Evolutionary conservation across 2,888 invertebrate genomes (phyloP).

Genomic region (Cybosia mesomella): DNA sequence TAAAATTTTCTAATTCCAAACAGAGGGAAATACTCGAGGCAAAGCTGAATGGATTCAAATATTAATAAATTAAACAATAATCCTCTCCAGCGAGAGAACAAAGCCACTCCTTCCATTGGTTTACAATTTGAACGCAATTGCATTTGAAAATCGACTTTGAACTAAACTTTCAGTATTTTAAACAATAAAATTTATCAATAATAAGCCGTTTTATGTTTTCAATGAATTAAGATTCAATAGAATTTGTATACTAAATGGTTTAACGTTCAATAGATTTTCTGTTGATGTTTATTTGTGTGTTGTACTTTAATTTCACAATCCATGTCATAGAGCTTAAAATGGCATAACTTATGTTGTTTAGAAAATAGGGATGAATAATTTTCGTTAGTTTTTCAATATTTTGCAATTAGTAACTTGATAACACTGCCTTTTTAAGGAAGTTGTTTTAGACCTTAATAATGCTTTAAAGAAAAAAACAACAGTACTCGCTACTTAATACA

Average conservation of each 20-base stretch:
- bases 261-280: background rate
- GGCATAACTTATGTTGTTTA: no score
- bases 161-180: background rate
- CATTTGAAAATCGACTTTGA: background rate
- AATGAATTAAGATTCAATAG: background rate
- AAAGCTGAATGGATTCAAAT: conserved; percentile 2
- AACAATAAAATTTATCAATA: background rate
- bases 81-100: conserved; percentile 8
- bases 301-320: no score
- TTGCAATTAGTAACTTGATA: no score
- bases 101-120: background rate
- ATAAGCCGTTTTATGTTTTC: background rate
- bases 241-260: background rate
- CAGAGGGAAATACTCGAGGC: background rate
- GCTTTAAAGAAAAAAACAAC: no score
- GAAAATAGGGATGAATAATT: no score
- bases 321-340: no score
- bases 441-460: no score
- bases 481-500: no score
- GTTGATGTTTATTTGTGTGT: no score
- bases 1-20: conserved; percentile 4
- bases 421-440: no score
- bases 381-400: no score
- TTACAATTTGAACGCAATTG: background rate
- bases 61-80: conserved; percentile 21